Evolutionary conservation across 2,113 vertebrate species (phyloP).

Genomic region (Grallaria varia): DNA sequence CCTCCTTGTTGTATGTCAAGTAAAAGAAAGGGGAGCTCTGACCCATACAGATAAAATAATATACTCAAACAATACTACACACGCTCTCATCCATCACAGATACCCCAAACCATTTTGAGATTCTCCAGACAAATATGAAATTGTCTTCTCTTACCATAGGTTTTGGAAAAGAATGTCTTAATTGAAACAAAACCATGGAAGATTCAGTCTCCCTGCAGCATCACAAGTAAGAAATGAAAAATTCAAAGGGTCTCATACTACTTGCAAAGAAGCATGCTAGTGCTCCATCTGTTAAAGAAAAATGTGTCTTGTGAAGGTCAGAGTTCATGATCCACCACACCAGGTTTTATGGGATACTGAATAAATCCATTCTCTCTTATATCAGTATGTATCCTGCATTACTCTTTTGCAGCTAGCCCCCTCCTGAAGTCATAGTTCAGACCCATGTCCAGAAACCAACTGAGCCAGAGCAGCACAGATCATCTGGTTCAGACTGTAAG

Average conservation of each 20-base stretch:
- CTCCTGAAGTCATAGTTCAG: not conserved
- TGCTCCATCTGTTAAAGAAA: not conserved
- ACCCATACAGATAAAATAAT: not conserved
- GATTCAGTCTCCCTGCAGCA: not conserved
- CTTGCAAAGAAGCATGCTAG: not conserved
- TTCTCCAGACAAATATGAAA: not conserved
- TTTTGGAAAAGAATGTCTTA: not conserved
- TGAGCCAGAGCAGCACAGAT: not conserved
- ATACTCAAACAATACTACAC: not conserved
- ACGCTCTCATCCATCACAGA: not conserved
- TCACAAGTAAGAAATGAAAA: not conserved
- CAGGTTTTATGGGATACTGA: not conserved
- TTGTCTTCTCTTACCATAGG: not conserved
- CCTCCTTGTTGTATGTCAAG: not conserved
- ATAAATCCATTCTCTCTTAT: not conserved
- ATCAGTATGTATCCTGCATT: not conserved
- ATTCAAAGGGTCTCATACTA: not conserved
- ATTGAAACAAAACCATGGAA: not conserved
- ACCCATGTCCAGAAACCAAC: not conserved
- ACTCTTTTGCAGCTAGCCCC: not conserved
- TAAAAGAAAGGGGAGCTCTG: not conserved
- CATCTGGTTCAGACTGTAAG: not conserved
- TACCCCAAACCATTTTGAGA: not conserved
- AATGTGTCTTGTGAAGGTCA: not conserved
- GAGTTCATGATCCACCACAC: not conserved